phyloP scores from a whole-genome alignment of 2,888 invertebrate species.

The Ichneumon xanthorius region DNA sequence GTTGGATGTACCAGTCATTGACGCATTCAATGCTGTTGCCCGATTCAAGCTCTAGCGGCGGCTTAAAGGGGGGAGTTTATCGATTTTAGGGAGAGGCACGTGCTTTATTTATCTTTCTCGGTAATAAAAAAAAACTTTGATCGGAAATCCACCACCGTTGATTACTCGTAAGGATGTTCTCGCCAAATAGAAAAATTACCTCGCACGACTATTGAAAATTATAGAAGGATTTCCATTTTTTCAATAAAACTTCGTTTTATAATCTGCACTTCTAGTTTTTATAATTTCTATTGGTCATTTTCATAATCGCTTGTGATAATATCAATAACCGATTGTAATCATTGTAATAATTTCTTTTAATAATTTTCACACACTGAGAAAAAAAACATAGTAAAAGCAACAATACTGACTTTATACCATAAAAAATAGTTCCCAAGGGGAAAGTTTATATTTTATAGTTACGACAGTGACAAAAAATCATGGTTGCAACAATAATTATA shows the following conservation, averaged over 20 bases:
- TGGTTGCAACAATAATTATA: too few relatives aligned
- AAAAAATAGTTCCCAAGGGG: too few relatives aligned
- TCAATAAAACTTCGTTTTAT: neutral
- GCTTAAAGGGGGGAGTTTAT: neutral
- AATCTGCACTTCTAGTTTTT: too few relatives aligned
- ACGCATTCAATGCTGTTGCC: conserved; percentile 12
- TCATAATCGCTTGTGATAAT: too few relatives aligned
- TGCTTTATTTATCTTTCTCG: neutral
- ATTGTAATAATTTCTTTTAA: too few relatives aligned
- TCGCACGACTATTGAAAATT: neutral
- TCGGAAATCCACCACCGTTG: neutral
- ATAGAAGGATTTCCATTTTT: neutral
- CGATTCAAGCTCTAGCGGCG: neutral
- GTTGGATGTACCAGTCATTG: conserved; percentile 15
- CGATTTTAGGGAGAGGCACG: neutral
- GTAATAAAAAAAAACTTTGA: neutral
- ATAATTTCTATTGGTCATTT: too few relatives aligned
- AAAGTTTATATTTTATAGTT: too few relatives aligned
- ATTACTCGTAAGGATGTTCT: neutral
- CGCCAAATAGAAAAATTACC: neutral
- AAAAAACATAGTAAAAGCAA: too few relatives aligned
- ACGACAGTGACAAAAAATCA: too few relatives aligned
- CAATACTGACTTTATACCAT: too few relatives aligned
- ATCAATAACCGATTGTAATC: too few relatives aligned
- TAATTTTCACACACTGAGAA: too few relatives aligned